A percentile compares a stretch with the other conserved stretches of the same genome.
Evolutionary conservation across 64 coral and sea anemone genomes (phyloP).

Genomic region (Montipora efflorescens): DNA sequence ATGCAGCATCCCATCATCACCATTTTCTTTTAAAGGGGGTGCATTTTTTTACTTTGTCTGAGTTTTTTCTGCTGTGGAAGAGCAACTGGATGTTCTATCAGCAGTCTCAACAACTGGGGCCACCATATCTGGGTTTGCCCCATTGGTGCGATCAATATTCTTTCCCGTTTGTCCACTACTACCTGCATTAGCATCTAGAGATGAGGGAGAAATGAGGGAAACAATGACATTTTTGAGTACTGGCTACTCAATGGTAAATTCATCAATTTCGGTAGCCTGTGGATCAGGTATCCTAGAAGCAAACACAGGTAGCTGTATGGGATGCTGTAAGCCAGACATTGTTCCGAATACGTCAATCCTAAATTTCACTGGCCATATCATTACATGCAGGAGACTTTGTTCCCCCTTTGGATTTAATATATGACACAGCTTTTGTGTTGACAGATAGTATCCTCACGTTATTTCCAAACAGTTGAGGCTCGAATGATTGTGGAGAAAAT

Average conservation of each 20-base stretch:
- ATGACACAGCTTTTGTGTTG: not conserved
- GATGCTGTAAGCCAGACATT: no score
- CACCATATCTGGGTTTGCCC: not conserved
- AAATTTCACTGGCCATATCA: not conserved
- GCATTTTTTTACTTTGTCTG: constrained; percentile 16
- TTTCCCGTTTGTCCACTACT: not conserved
- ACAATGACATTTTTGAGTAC: constrained; percentile 28
- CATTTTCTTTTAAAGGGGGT: constrained; percentile 34
- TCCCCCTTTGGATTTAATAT: constrained; percentile 35
- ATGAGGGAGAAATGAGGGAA: constrained; percentile 65
- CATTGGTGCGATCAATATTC: constrained; percentile 36
- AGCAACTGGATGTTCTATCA: no score
- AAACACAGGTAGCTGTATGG: constrained; percentile 6
- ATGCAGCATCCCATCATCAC: constrained; percentile 12
- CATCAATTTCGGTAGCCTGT: constrained; percentile 36
- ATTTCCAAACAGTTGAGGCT: not conserved
- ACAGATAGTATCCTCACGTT: constrained; percentile 12
- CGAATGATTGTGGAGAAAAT: not conserved
- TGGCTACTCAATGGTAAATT: constrained; percentile 25
- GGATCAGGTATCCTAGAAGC: constrained; percentile 65
- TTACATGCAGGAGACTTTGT: constrained; percentile 30
- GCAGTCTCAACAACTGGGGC: no score
- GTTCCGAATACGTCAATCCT: no score
- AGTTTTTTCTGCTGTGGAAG: not conserved
- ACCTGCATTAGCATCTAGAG: constrained; percentile 33